Base-by-base conservation (phyloP, 2,797 vertebrate genomes). In the Hapalemur alaotrensis region DNA sequence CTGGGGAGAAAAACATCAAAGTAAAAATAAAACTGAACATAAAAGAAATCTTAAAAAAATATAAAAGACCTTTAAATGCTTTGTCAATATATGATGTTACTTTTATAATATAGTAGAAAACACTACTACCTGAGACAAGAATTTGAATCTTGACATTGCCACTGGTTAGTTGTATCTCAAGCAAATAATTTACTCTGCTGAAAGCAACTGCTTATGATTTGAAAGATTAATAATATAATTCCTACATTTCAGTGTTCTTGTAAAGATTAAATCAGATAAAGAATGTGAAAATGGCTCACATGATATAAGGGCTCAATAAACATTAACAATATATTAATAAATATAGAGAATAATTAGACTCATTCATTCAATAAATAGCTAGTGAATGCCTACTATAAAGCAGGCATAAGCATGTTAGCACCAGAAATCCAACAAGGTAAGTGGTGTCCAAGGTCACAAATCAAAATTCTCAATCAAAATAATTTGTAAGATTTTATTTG, bases 1-100 rank as follows among this genome's bases (percentile, higher is more conserved):
- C 98, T 99, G 67, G 25, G 79, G 4, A 85, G 30, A 72, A 69
- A 97, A 54, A 2, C 41, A 96, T 22, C 35, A 65, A 96, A 11
- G 54, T 89, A 88, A 97, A 86, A 86, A 86, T 69, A 95, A 91
- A 92, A 80, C n/a, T 10, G 10, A 84, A 57, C 9, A 89, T 9
- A 91, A 2, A 82, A 41, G 23, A n/a, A 92, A 41, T 65, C 84
- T 90, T 79, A 30, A 18, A 59, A 65, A 35, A 43, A 65, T 32
- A 41, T 80, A 50, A 17, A 78, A 75, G 30, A 59, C 5, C 8
- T 95, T 52, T 57, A 73, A 79, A 48, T 94, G 10, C 13, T 22
- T 23, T 95, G 48, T 87, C 48, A 88, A 65, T 48, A 78, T 41
- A 25, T 76, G 61, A 88, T 78, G 23, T 75, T 84, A 90, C n/a